Conservation (phyloP, 2,797 vertebrate species). For the Eleutherodactylus coqui region DNA sequence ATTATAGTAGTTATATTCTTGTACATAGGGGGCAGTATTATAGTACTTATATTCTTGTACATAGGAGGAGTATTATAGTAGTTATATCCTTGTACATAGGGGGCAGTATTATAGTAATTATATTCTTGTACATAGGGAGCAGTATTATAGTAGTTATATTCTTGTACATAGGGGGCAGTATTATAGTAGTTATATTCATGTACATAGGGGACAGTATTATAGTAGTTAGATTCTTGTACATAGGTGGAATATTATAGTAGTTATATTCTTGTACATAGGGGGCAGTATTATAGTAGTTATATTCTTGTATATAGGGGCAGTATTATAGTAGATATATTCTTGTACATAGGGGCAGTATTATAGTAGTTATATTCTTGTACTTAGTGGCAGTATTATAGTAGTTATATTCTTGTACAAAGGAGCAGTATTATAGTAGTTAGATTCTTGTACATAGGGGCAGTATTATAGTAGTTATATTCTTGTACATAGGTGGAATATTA, state of each 20-base stretch:
- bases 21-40: not conserved
- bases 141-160: slow-evolving; percentile 16
- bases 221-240: not conserved
- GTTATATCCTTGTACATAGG: not conserved
- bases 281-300: slow-evolving; percentile 2
- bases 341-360: not conserved
- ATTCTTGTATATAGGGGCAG: not conserved
- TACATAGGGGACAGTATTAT: slow-evolving; percentile 6
- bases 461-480: slow-evolving; percentile 15
- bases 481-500: not conserved
- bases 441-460: not conserved
- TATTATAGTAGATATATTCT: slow-evolving; percentile 3
- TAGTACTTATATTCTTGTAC: slow-evolving; percentile 10
- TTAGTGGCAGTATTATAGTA: not conserved
- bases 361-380: not conserved
- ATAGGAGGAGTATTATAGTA: slow-evolving; percentile 6
- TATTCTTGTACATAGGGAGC: slow-evolving; percentile 5
- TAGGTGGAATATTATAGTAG: not conserved
- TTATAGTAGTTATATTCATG: slow-evolving; percentile 5
- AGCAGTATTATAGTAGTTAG: not conserved
- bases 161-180: not conserved
- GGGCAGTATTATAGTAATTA: slow-evolving; percentile 9
- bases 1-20: slow-evolving; percentile 4
- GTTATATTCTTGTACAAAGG: not conserved
- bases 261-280: not conserved